Base-by-base conservation (phyloP, 2,797 vertebrate species). In the Enteromius radiatus region DNA sequence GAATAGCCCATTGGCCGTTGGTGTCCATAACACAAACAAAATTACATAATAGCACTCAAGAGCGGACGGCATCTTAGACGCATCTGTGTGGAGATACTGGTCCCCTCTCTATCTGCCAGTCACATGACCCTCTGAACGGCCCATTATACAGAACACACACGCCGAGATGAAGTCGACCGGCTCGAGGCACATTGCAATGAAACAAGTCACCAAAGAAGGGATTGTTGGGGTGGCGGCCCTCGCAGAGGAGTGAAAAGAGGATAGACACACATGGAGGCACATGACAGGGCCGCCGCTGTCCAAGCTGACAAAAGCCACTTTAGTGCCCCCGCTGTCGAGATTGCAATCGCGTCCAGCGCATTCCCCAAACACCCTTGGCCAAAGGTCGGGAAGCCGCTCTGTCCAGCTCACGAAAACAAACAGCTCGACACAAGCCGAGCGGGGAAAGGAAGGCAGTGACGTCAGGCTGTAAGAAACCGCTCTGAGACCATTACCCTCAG, bases 401-500 rank as follows among this genome's bases (percentile, higher is more conserved):
- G 79, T 80, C 85, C 85, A 59, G 84, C 71, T 84, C 85, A 88
- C 88, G 91, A 89, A 93, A 92, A 94, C 90, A 94, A 90, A 91
- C 84, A 84, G 38, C 52, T 81, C 43, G 56, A 61, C 56, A 12
- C 38, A 86, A 84, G 86, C 0, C 3, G 86, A 86, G 68, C 81
- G 76, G 21, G 64, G 49, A 64, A 71, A 64, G 36, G 71, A 85
- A 80, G 56, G 77, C 65, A 76, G 49, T 88, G 87, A 90, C 79
- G 80, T 83, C 76, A 86, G 73, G 71, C 23, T 61, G 80, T 65
- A 82, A 77, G 76, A 87, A 82, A 87, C 54, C 73, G 41, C 77
- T 80, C 65, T 77, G 73, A 78, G 82, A 79, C 38, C 38, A 63
- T 67, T 76, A 76, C 82, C 83, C 69, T 75, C 73, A 71, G 28